Conservation (phyloP, 1,140 invertebrate genomes). For the Tenebrio molitor region DNA sequence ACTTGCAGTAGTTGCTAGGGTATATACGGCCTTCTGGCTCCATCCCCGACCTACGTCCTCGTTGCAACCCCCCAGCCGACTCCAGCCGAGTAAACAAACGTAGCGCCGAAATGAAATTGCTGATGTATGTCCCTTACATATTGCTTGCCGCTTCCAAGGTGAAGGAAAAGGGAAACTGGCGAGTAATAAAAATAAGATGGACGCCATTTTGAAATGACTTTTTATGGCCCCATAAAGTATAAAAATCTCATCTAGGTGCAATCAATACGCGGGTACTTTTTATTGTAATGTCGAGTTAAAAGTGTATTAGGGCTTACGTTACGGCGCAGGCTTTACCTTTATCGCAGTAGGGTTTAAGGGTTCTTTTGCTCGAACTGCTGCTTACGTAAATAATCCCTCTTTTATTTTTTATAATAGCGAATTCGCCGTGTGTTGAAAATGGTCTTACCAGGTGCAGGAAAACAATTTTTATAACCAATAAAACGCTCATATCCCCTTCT, state of each 20-base stretch:
- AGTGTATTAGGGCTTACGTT: slow-evolving; percentile 53
- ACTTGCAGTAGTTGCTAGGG: slow-evolving; percentile 64
- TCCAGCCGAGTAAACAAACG: slow-evolving; percentile 28
- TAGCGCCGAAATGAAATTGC: slow-evolving; percentile 45
- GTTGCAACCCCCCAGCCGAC: slow-evolving; percentile 33
- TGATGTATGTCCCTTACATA: slow-evolving; percentile 55
- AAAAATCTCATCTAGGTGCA: slow-evolving; percentile 55
- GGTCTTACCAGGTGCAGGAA: slow-evolving; percentile 51
- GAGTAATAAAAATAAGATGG: slow-evolving; percentile 55
- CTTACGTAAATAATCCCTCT: slow-evolving; percentile 54
- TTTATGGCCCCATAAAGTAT: slow-evolving; percentile 56
- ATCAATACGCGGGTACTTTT: slow-evolving; percentile 55
- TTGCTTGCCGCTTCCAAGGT: slow-evolving; percentile 46
- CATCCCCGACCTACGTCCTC: slow-evolving; percentile 46
- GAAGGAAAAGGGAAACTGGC: slow-evolving; percentile 50
- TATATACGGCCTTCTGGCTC: slow-evolving; percentile 53
- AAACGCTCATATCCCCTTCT: slow-evolving; percentile 27
- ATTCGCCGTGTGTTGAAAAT: slow-evolving; percentile 53
- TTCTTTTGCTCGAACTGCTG: slow-evolving; percentile 38
- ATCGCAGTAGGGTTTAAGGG: slow-evolving; percentile 43
- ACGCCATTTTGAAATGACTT: slow-evolving; percentile 58
- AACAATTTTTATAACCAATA: slow-evolving; percentile 50
- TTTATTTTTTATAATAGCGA: slow-evolving; percentile 52
- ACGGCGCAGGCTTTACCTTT: slow-evolving; percentile 44
- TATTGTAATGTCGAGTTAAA: slow-evolving; percentile 56